Evolutionary conservation across 2,888 invertebrate species (phyloP).

Genomic region (Periphyllus acericola): DNA sequence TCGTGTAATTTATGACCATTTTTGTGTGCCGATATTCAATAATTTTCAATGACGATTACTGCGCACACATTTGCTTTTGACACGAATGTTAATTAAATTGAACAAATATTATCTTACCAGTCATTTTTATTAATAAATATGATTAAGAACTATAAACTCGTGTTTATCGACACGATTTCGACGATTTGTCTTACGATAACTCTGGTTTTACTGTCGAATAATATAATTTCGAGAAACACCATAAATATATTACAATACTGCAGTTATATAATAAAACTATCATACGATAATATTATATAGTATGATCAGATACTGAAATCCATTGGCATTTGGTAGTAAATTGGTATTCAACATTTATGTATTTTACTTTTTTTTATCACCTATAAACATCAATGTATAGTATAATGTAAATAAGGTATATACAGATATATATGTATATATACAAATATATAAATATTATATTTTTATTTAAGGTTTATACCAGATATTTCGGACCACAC

Average conservation of each 20-base stretch:
- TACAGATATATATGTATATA: no score
- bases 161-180: neutral
- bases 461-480: slow-evolving; percentile 1
- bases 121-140: neutral
- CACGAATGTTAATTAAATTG: neutral
- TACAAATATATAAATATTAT: no score
- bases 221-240: neutral
- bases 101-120: neutral
- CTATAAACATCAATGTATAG: neutral
- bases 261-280: neutral
- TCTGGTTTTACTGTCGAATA: neutral
- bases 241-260: neutral
- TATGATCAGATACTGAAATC: neutral
- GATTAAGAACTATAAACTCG: neutral
- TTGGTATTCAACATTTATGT: neutral
- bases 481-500: slow-evolving; percentile 23
- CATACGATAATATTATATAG: neutral
- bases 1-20: neutral
- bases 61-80: neutral
- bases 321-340: neutral
- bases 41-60: neutral
- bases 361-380: slow-evolving; percentile 9
- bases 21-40: neutral
- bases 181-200: neutral
- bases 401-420: neutral